Percentiles rank a stretch among this genome's conserved stretches.
phyloP scores from a whole-genome alignment of 2,888 invertebrate genomes.

The Conchocele bisecta region DNA sequence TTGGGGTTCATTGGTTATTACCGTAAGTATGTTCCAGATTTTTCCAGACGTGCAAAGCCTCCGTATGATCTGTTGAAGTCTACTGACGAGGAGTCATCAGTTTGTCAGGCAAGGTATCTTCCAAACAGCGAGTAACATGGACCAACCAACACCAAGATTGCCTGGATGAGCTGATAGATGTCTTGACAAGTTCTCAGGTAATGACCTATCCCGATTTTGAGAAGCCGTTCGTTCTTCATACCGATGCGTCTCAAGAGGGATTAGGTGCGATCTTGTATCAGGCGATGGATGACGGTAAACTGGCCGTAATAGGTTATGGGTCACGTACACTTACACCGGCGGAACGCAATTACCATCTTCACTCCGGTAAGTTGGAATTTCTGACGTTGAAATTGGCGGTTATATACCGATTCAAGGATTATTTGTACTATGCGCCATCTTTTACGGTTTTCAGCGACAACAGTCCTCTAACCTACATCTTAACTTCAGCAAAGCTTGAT shows the following conservation, averaged over 20 bases:
- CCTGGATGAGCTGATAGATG: conserved; percentile 21
- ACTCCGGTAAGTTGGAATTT: no score
- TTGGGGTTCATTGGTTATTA: conserved; percentile 41
- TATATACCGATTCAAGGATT: not conserved
- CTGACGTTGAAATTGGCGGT: no score
- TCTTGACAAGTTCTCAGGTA: conserved; percentile 5
- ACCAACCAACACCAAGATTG: conserved; percentile 17
- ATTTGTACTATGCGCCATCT: not conserved
- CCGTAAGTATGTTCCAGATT: conserved; percentile 42
- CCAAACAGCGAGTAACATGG: conserved; percentile 5
- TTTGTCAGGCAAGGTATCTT: not conserved
- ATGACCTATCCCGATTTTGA: conserved; percentile 26
- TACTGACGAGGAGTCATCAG: not conserved
- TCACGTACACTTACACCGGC: no score
- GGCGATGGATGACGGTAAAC: not conserved
- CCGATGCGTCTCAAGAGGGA: conserved; percentile 3
- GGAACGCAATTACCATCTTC: no score
- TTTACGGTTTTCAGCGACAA: conserved; percentile 1
- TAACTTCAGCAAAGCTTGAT: no score
- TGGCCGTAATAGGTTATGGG: conserved; percentile 2
- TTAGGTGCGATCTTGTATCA: conserved; percentile 14
- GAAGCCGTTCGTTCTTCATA: conserved; percentile 14
- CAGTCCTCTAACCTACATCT: not conserved
- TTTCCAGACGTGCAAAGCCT: conserved; percentile 34
- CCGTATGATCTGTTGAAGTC: conserved; percentile 46